Base-by-base conservation (phyloP, 1,140 invertebrate species). In the Planococcus citri region DNA sequence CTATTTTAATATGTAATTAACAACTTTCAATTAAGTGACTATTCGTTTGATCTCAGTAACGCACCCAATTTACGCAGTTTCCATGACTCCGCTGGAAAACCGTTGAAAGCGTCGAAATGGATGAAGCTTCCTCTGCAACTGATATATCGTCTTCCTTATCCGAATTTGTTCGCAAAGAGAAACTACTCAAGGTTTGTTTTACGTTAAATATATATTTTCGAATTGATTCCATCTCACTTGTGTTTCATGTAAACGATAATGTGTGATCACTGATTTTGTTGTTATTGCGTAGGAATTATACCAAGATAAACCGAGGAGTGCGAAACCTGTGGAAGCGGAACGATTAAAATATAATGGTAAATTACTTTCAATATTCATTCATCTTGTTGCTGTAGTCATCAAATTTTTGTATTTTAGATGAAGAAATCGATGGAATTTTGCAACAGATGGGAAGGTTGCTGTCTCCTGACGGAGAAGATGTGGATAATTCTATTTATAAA, bases 381-480 rank as follows among this genome's bases (percentile, higher is more conserved):
- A 25, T 24, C 22, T 9, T 33, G 12, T n/a, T 6, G 20, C 25
- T 4, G 24, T 25, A 58, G 17, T 64, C 22, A 64, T 4, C 25
- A 24, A 14, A 27, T 25, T 22, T 9, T 25, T 17, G 4, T 25
- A 17, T 64, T 25, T 10, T 17, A 64, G 60, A 64, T 64, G 60
- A 25, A 25, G 60, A 64, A 64, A 64, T 64, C 10, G 60, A 64
- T 25, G 6, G 25, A 4, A 64, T 64, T 64, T 21, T 64, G 25
- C 60, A 64, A 64, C 60, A 64, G 17, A 64, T 64, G 60, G 60
- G 60, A 25, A 64, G 17, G 24, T 27, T 64, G 17, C 60, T 64
- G 10, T 64, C 60, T 2, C 60, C 60, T 25, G 60, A 10, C 10
- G 60, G 60, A 25, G 60, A 64, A 64, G 60, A 64, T 3, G 10